phyloP scores from a whole-genome alignment of 2,113 vertebrate species.

The Choloepus hoffmanni region DNA sequence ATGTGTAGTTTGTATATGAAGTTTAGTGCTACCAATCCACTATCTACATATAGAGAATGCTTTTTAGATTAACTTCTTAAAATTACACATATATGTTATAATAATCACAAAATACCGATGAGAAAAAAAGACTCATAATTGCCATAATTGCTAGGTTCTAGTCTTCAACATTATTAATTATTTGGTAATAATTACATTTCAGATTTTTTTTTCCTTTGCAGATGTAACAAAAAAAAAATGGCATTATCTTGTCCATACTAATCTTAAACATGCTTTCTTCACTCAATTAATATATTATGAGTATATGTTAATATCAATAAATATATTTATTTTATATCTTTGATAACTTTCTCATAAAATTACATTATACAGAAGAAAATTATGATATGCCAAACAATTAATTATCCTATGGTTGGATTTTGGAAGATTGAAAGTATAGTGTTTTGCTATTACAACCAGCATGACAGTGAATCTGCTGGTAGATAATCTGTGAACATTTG shows the following conservation, averaged over 20 bases:
- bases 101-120: background rate
- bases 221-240: background rate
- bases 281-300: background rate
- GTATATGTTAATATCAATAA: background rate
- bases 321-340: background rate
- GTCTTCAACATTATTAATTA: background rate
- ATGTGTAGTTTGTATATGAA: background rate
- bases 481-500: background rate
- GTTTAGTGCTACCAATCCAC: background rate
- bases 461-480: background rate
- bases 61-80: background rate
- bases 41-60: background rate
- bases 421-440: background rate
- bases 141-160: background rate
- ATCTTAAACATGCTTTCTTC: background rate
- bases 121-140: background rate
- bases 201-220: background rate
- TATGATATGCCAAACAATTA: background rate
- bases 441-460: background rate
- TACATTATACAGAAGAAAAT: background rate
- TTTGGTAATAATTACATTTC: too few relatives aligned
- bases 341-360: background rate
- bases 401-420: background rate
- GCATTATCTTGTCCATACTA: background rate
- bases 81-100: background rate